phyloP scores from a whole-genome alignment of 2,113 vertebrate species.

The Centrocercus urophasianus region DNA sequence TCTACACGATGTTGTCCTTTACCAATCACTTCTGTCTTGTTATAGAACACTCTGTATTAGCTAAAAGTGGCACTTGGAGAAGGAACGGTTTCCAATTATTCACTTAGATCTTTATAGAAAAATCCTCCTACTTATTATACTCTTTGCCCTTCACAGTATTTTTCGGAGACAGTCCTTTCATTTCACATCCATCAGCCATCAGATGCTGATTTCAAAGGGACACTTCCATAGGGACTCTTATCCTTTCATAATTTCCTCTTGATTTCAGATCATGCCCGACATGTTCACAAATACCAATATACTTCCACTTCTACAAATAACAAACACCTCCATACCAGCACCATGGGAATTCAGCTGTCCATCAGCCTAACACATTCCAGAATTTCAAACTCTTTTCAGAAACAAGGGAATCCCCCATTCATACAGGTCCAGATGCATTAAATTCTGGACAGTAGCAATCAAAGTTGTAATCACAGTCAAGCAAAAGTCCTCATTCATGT shows the following conservation, averaged over 20 bases:
- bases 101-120: conserved; percentile 1
- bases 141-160: conserved; percentile 30
- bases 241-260: conserved; percentile 19
- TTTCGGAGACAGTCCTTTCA: conserved; percentile 23
- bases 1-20: not conserved
- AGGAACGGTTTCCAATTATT: conserved; percentile 37
- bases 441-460: not conserved
- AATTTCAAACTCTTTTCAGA: not conserved
- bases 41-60: not conserved
- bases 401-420: not conserved
- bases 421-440: not conserved
- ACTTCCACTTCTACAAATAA: not conserved
- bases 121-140: not conserved
- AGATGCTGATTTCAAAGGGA: conserved; percentile 46
- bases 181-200: conserved; percentile 57
- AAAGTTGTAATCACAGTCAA: not conserved
- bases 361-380: not conserved
- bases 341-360: not conserved
- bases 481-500: not conserved
- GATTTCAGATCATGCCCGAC: conserved; percentile 25
- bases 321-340: not conserved
- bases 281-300: conserved; percentile 31
- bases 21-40: conserved; percentile 10
- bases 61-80: not conserved
- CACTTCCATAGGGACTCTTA: conserved; percentile 30